phyloP scores from a whole-genome alignment of 2,797 vertebrate species.

The Typhlichthys subterraneus region DNA sequence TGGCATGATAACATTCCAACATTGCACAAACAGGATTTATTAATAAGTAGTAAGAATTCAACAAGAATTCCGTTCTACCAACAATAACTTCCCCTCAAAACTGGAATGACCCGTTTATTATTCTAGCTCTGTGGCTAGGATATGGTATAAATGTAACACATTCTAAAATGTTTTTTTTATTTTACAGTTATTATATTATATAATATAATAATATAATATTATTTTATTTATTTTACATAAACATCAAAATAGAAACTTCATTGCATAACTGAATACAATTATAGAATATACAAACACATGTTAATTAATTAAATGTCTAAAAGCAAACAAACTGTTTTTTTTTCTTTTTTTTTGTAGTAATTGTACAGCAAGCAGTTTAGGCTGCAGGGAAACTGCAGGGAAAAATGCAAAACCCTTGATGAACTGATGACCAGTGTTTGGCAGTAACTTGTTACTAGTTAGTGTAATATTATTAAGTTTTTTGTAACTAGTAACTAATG shows the following conservation, averaged over 20 bases:
- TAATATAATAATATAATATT: background rate
- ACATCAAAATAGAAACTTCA: too few relatives aligned
- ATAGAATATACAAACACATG: background rate
- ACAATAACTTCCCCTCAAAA: slow-evolving; percentile 8
- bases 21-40: background rate
- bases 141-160: slow-evolving; percentile 14
- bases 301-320: slow-evolving; percentile 5
- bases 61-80: background rate
- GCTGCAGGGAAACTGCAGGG: background rate
- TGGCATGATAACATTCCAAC: background rate
- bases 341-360: too few relatives aligned
- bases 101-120: slow-evolving; percentile 19
- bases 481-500: too few relatives aligned
- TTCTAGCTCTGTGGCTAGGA: slow-evolving; percentile 22
- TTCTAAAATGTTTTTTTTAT: background rate
- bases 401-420: background rate
- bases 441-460: too few relatives aligned
- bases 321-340: slow-evolving; percentile 9
- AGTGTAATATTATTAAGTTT: too few relatives aligned
- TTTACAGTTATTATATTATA: too few relatives aligned
- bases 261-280: background rate
- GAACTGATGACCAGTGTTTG: too few relatives aligned
- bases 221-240: background rate
- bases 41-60: background rate
- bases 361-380: background rate